Evolutionary conservation across 1,140 invertebrate species (phyloP).

Genomic region (Cotesia glomerata): DNA sequence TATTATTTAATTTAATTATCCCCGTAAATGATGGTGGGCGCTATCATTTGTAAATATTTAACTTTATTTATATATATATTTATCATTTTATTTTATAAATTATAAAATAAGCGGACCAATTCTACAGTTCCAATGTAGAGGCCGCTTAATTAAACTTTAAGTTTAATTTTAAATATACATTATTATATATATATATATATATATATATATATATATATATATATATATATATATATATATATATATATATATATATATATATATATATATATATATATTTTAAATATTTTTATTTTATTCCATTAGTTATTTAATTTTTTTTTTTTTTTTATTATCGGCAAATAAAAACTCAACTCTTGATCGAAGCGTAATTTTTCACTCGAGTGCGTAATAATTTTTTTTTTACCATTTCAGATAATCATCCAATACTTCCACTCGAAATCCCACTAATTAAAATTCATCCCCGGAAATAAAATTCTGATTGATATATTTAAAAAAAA

Average conservation of each 20-base stretch:
- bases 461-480: neutral
- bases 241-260: neutral
- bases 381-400: neutral
- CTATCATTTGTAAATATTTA: constrained; percentile 6
- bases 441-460: neutral
- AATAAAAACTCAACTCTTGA: constrained; percentile 4
- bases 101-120: neutral
- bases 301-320: neutral
- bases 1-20: neutral
- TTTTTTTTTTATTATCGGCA: neutral
- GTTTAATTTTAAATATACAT: too few relatives aligned
- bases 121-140: constrained; percentile 39
- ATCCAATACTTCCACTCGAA: neutral
- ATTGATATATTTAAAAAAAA: neutral
- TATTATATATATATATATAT: neutral
- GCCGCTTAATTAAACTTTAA: neutral
- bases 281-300: neutral
- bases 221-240: neutral
- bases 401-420: neutral
- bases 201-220: neutral
- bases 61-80: constrained; percentile 20
- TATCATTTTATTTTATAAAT: neutral
- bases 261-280: neutral
- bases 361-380: constrained; percentile 2
- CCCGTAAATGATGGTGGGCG: constrained; percentile 2